Percentiles rank a stretch among this genome's conserved stretches.
These are phyloP conservation scores for Brienomyrus brachyistius DNA, from an alignment of 2,113 vertebrate genomes.

Conservation along the genomic window DNA sequence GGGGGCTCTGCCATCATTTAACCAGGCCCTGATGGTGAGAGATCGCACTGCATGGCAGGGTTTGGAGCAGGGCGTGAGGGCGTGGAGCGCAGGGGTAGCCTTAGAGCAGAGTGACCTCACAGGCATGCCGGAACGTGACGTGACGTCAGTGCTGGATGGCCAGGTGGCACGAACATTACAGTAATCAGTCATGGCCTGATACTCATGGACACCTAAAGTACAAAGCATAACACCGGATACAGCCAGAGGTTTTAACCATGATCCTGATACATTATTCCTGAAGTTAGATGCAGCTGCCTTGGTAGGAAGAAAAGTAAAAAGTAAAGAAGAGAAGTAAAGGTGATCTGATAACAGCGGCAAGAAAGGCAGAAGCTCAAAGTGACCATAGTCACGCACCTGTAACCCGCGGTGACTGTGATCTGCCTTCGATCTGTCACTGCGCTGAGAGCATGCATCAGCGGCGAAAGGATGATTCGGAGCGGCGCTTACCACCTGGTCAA, in stretches of 20 bases:
- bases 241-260: background rate
- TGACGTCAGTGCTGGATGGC: background rate
- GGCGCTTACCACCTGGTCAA: background rate
- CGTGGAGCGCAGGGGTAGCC: background rate
- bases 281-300: background rate
- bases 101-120: background rate
- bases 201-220: background rate
- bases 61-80: background rate
- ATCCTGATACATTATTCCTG: background rate
- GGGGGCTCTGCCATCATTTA: background rate
- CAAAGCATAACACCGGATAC: background rate
- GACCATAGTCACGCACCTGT: background rate
- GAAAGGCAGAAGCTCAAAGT: background rate
- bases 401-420: background rate
- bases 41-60: background rate
- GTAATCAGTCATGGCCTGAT: background rate
- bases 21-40: slow-evolving; percentile 20
- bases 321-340: no score
- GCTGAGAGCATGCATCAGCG: background rate
- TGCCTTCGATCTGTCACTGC: background rate
- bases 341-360: background rate
- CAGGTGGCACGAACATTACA: background rate
- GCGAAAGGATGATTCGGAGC: background rate
- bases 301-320: no score
- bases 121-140: background rate